Percentiles rank a stretch among this genome's conserved stretches.
Evolutionary conservation across 2,113 vertebrate species (phyloP).

Genomic region (Cardinalis cardinalis): DNA sequence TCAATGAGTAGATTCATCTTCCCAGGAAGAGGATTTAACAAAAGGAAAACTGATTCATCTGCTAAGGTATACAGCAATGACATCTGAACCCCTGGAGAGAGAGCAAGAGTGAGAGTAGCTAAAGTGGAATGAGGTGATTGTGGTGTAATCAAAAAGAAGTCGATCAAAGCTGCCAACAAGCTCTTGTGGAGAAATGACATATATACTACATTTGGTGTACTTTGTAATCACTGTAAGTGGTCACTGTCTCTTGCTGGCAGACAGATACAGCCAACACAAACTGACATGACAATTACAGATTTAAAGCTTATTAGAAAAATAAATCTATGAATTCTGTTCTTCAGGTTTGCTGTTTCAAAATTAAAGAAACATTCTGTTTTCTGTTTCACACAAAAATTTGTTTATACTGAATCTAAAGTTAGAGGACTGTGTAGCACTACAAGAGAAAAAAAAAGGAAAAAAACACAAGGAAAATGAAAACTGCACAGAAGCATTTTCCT

Average conservation of each 20-base stretch:
- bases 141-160: slow-evolving; percentile 71
- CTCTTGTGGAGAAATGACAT: slow-evolving; percentile 59
- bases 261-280: background rate
- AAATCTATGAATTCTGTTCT: background rate
- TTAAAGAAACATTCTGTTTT: background rate
- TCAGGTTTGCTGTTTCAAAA: background rate
- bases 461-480: too few relatives aligned
- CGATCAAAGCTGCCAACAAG: slow-evolving; percentile 68
- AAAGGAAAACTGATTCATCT: slow-evolving; percentile 70
- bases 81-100: slow-evolving; percentile 72
- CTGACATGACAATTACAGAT: slow-evolving; percentile 10
- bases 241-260: slow-evolving; percentile 50
- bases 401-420: background rate
- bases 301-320: background rate
- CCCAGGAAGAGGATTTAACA: slow-evolving; percentile 69
- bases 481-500: too few relatives aligned
- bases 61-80: slow-evolving; percentile 69
- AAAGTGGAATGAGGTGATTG: slow-evolving; percentile 75
- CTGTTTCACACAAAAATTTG: background rate
- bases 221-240: slow-evolving; percentile 51
- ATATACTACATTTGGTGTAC: slow-evolving; percentile 46
- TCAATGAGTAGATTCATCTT: slow-evolving; percentile 77
- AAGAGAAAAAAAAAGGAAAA: too few relatives aligned
- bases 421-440: too few relatives aligned
- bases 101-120: slow-evolving; percentile 59